These are phyloP conservation scores for Heteronetta atricapilla DNA, from an alignment of 2,113 vertebrate species.

Conservation along the genomic window DNA sequence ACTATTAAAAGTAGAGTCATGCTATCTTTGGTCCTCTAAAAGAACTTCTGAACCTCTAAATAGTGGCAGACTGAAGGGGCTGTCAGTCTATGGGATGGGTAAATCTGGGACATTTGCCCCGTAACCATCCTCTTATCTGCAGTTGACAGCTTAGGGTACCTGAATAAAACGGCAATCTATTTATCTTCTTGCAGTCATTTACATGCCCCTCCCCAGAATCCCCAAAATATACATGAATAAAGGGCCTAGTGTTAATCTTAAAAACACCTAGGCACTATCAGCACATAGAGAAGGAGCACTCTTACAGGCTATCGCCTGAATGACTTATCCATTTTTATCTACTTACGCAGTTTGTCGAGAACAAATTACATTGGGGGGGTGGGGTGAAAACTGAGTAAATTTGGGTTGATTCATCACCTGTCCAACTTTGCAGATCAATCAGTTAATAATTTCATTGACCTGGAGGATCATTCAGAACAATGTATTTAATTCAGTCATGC, in stretches of 20 bases:
- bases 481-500: slow-evolving; percentile 73
- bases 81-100: slow-evolving; percentile 2
- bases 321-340: slow-evolving; percentile 68
- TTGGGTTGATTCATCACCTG: slow-evolving; percentile 75
- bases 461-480: slow-evolving; percentile 67
- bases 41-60: not conserved
- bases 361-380: slow-evolving; percentile 6
- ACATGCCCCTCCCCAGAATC: not conserved
- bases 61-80: not conserved
- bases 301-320: slow-evolving; percentile 16
- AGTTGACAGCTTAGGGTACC: slow-evolving; percentile 5
- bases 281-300: not conserved
- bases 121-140: not conserved
- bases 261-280: not conserved
- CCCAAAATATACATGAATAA: not conserved
- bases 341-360: slow-evolving; percentile 60
- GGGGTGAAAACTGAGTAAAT: slow-evolving; percentile 67
- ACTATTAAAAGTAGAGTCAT: not conserved
- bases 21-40: not conserved
- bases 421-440: slow-evolving; percentile 72
- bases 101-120: not conserved
- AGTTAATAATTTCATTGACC: slow-evolving; percentile 75
- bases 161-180: not conserved
- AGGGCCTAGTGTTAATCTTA: not conserved
- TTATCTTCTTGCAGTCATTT: not conserved